Conservation (phyloP, 2,888 invertebrate species). For the Agrochola lychnidis region DNA sequence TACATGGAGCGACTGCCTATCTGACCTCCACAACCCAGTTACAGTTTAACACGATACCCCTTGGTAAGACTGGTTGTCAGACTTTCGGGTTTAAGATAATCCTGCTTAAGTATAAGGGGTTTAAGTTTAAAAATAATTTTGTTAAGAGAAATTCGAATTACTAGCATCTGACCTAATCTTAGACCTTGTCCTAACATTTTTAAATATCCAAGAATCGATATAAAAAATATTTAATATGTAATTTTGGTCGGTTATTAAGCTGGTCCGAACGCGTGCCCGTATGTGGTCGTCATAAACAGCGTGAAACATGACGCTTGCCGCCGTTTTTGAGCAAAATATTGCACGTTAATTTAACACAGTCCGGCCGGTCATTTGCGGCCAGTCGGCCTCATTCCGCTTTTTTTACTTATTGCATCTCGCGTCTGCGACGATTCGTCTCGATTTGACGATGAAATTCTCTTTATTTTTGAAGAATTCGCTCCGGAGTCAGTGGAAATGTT, state of each 20-base stretch:
- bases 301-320: slow-evolving; percentile 88
- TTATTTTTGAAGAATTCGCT: slow-evolving; percentile 64
- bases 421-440: slow-evolving; percentile 77
- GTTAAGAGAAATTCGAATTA: neutral
- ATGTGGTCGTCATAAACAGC: slow-evolving; percentile 81
- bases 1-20: too few species aligned
- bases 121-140: neutral
- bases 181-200: neutral
- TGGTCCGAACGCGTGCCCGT: slow-evolving; percentile 68
- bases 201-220: neutral
- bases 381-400: slow-evolving; percentile 70
- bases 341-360: slow-evolving; percentile 90
- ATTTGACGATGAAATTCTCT: slow-evolving; percentile 72
- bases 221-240: neutral
- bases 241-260: slow-evolving; percentile 54
- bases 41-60: too few species aligned
- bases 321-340: slow-evolving; percentile 89
- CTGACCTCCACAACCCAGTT: too few species aligned
- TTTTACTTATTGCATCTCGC: slow-evolving; percentile 70
- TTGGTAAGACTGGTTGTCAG: too few species aligned
- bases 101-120: neutral
- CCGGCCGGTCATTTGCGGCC: slow-evolving; percentile 84
- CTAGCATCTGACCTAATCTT: neutral
- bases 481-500: slow-evolving; percentile 46
- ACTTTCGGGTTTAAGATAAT: neutral